Evolutionary conservation across 2,113 vertebrate genomes (phyloP), one percentile per base, ranked within the genome.

Genomic region (Lepisosteus osseus): DNA sequence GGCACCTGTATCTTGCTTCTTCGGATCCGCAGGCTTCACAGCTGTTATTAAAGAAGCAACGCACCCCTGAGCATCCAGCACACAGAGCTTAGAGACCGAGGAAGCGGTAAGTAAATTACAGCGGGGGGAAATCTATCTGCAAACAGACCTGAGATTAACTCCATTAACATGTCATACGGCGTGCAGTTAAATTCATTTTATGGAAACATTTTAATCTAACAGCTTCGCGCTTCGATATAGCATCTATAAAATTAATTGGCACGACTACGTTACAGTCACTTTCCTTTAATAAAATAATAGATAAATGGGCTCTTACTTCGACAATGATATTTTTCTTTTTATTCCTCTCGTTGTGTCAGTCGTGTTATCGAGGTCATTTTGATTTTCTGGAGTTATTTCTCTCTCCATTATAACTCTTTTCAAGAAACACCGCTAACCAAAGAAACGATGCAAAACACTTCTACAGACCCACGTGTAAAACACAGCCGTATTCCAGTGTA

Each of bases 1-100:
- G 97, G 80, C 97, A 99, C 64, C 86, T 92, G 82, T 99, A 99
- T 68, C 94, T 97, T 0, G 97, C 95, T 81, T 90, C 95, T 29
- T 92, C 87, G 29, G 84, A 74, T 11, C 89, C 90, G 82, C 97
- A 99, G 0, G 91, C 90, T 74, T 93, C 92, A 83, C 97, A 99
- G 0, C 97, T 99, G 81, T 78, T 5, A 51, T 51, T 51, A 51
- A 51, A 51, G 29, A 29, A 29, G 29, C 29, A 29, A 29, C 29
- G 29, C 29, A 29, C 29, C 47, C 5, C 47, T 51, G 47, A 6
- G 47, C 47, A 51, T 51, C 9, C 5, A 51, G 9, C 47, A 6
- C 47, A 51, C 47, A 51, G 5, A 5, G 9, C 47, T 51, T 29
- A 29, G 29, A 0, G 29, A 29, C 29, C 29, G 29, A 29, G 29